Conservation (phyloP, 2,797 vertebrate species). For the Syngnathus rostellatus region DNA sequence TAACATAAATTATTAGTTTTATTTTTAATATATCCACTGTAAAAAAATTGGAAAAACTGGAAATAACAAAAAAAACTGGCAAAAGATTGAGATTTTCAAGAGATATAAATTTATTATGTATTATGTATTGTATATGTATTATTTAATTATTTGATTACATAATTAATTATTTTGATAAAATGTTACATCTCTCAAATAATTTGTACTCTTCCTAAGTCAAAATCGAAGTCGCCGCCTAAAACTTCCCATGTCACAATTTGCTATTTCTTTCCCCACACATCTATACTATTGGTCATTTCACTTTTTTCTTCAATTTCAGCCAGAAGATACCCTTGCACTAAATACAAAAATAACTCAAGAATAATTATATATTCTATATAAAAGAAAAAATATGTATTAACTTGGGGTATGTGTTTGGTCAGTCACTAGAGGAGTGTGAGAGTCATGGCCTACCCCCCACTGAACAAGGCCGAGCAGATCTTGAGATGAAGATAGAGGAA, state of each 20-base stretch:
- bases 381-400: too few species aligned
- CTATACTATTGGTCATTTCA: background rate
- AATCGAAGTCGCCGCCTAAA: too few species aligned
- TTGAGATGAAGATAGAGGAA: slow-evolving; percentile 91
- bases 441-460: slow-evolving; percentile 78
- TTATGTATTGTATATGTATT: too few species aligned
- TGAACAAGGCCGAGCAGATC: slow-evolving; percentile 82
- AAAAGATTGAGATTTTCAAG: too few species aligned
- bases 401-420: slow-evolving; percentile 12
- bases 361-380: slow-evolving; percentile 8
- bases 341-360: background rate
- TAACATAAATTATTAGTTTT: background rate
- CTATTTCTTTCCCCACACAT: too few species aligned
- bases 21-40: background rate
- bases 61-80: background rate
- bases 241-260: too few species aligned
- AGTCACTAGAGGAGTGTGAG: slow-evolving; percentile 89
- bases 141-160: too few species aligned
- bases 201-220: too few species aligned
- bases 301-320: background rate
- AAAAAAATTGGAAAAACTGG: too few species aligned
- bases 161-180: too few species aligned
- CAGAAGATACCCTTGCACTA: background rate
- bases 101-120: too few species aligned
- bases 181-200: too few species aligned